Conservation (phyloP, 2,888 invertebrate species). For the Mesoligia furuncula region DNA sequence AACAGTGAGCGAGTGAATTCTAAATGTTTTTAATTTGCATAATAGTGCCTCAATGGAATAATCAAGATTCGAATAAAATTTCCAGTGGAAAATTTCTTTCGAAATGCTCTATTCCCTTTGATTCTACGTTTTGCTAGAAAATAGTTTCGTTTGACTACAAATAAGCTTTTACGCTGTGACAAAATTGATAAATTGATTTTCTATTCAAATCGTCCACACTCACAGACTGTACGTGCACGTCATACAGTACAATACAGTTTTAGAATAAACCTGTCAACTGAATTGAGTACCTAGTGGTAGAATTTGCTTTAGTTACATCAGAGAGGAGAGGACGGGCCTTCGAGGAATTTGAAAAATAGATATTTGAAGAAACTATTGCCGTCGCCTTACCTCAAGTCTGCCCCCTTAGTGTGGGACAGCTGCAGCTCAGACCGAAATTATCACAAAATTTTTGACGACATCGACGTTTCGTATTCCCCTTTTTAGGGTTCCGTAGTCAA, state of each 20-base stretch:
- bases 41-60: conserved; percentile 56
- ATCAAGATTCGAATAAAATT: conserved; percentile 51
- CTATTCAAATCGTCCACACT: conserved; percentile 28
- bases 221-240: not conserved
- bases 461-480: too few relatives aligned
- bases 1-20: conserved; percentile 46
- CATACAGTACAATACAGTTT: conserved; percentile 12
- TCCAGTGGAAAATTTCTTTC: conserved; percentile 41
- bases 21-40: conserved; percentile 62
- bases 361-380: too few relatives aligned
- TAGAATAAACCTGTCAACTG: conserved; percentile 12
- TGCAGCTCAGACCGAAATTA: too few relatives aligned
- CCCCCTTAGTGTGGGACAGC: too few relatives aligned
- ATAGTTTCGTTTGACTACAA: conserved; percentile 34
- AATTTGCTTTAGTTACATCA: not conserved
- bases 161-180: conserved; percentile 34
- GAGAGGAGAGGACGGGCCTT: too few relatives aligned
- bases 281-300: not conserved
- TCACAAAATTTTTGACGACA: too few relatives aligned
- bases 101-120: conserved; percentile 35
- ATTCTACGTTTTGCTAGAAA: conserved; percentile 26
- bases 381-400: too few relatives aligned
- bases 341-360: too few relatives aligned
- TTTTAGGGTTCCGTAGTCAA: too few relatives aligned
- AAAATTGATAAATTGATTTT: conserved; percentile 40